Evolutionary conservation across 2,113 vertebrate genomes (phyloP).

Genomic region (Trachemys scripta): DNA sequence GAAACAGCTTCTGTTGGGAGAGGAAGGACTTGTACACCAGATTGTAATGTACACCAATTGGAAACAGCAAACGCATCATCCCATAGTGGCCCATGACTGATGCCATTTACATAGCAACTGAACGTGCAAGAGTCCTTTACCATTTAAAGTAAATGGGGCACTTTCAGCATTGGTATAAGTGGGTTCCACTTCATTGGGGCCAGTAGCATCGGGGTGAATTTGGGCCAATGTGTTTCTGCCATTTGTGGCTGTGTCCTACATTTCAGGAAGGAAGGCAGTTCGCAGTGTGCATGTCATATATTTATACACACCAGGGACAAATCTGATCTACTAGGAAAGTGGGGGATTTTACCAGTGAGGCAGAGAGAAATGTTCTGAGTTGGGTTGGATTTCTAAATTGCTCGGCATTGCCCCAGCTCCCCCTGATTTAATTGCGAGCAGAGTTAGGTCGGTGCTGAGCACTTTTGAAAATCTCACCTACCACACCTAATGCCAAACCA

Average conservation of each 20-base stretch:
- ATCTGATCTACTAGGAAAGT: not conserved
- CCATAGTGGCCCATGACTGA: not conserved
- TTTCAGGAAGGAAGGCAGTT: not conserved
- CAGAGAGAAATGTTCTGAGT: not conserved
- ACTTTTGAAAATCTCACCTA: not conserved
- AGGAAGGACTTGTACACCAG: not conserved
- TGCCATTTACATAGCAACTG: not conserved
- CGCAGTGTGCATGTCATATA: not conserved
- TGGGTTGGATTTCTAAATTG: not conserved
- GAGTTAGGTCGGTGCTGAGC: not conserved
- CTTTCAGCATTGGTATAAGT: rapidly evolving
- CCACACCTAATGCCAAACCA: not conserved
- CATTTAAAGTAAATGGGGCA: not conserved
- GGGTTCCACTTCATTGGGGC: not conserved
- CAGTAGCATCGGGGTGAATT: not conserved
- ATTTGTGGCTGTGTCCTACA: not conserved
- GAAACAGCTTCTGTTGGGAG: not conserved
- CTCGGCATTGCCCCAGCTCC: not conserved
- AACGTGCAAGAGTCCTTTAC: not conserved
- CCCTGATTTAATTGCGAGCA: not conserved
- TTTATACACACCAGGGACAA: not conserved
- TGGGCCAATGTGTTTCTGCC: not conserved
- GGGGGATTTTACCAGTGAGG: not conserved
- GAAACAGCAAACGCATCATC: not conserved
- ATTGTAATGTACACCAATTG: not conserved